A percentile compares a stretch with the other conserved stretches of the same genome.
phyloP scores from a whole-genome alignment of 2,797 vertebrate species.

The Protonibea diacanthus region DNA sequence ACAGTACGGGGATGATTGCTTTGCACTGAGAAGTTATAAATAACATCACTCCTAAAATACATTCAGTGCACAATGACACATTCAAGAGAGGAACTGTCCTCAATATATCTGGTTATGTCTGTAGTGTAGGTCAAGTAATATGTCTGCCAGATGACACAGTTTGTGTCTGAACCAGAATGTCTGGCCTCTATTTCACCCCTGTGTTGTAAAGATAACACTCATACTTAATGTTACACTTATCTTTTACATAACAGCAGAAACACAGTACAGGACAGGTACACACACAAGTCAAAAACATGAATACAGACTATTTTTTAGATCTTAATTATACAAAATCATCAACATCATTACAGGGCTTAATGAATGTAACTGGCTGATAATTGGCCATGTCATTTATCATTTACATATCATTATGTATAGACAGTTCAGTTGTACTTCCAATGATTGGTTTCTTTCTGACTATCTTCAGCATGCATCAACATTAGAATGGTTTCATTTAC shows the following conservation, averaged over 20 bases:
- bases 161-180: constrained; percentile 1
- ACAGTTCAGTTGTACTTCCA: not conserved
- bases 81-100: not conserved
- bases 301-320: no score
- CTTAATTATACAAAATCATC: no score
- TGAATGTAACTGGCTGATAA: not conserved
- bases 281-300: no score
- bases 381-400: not conserved
- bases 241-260: not conserved
- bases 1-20: not conserved
- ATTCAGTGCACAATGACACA: not conserved
- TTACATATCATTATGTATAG: not conserved
- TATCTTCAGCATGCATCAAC: not conserved
- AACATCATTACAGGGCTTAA: no score
- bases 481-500: not conserved
- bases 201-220: not conserved
- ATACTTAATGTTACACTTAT: not conserved
- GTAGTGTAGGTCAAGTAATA: not conserved
- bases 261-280: not conserved
- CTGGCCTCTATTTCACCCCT: not conserved
- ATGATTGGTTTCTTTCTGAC: not conserved
- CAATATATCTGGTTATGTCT: not conserved
- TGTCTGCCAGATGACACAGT: not conserved
- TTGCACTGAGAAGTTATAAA: not conserved
- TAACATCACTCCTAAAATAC: not conserved